Evolutionary conservation across 2,888 invertebrate species (phyloP).

Genomic region (Pheosia gnoma): DNA sequence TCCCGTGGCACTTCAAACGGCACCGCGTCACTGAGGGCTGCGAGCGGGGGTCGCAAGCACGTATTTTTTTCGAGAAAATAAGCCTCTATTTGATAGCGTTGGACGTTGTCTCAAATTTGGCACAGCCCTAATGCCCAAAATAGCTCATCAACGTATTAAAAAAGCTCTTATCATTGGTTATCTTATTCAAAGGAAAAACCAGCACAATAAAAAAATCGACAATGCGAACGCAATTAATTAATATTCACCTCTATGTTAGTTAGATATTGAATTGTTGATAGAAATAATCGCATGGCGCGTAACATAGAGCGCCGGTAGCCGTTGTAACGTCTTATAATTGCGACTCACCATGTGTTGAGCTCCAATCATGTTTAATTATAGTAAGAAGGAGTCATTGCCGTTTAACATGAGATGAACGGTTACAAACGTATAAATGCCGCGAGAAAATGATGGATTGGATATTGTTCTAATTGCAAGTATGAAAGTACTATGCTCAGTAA

Average conservation of each 20-base stretch:
- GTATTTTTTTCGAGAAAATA: constrained; percentile 37
- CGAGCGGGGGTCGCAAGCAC: constrained; percentile 53
- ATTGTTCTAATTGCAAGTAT: constrained; percentile 35
- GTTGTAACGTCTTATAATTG: constrained; percentile 79
- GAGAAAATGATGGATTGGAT: constrained; percentile 69
- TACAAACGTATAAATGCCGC: constrained; percentile 69
- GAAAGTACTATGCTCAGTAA: not conserved
- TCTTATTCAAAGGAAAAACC: not conserved
- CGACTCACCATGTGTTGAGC: constrained; percentile 78
- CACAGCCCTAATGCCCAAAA: not conserved
- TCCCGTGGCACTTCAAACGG: constrained; percentile 52
- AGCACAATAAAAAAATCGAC: constrained; percentile 39
- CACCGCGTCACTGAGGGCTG: constrained; percentile 53
- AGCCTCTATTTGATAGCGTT: not conserved
- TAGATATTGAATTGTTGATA: constrained; percentile 70
- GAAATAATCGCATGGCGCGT: constrained; percentile 74
- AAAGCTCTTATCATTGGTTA: not conserved
- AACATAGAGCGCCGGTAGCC: constrained; percentile 68
- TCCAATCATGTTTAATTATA: constrained; percentile 82
- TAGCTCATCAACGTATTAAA: not conserved
- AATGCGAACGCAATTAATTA: constrained; percentile 58
- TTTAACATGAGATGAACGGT: constrained; percentile 83
- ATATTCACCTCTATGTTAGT: constrained; percentile 69
- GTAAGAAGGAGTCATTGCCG: constrained; percentile 76
- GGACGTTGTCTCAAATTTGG: no score